These are phyloP conservation scores for Rousettus madagascariensis DNA, from an alignment of 2,797 vertebrate species.

Conservation along the genomic window DNA sequence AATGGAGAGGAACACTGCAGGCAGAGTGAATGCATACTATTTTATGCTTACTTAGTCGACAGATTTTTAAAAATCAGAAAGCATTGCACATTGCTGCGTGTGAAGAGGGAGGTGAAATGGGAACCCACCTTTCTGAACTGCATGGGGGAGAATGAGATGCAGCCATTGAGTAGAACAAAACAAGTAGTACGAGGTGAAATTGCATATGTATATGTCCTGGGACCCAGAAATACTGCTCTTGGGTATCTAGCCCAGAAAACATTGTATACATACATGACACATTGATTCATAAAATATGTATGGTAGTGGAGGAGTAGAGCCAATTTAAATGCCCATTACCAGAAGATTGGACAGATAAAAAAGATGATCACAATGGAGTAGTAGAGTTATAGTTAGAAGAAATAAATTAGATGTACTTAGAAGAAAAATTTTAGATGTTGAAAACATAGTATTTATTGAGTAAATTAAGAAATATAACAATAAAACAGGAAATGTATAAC, in stretches of 20 bases:
- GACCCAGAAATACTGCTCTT: not conserved
- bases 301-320: not conserved
- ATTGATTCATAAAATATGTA: not conserved
- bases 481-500: not conserved
- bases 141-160: not conserved
- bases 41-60: not conserved
- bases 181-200: not conserved
- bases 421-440: not conserved
- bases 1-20: not conserved
- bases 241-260: not conserved
- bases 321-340: not conserved
- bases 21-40: not conserved
- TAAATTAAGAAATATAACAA: not conserved
- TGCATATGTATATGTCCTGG: not conserved
- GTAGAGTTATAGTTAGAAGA: not conserved
- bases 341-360: not conserved
- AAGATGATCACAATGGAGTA: not conserved
- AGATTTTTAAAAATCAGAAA: not conserved
- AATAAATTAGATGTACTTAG: not conserved
- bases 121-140: not conserved
- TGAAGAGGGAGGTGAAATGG: not conserved
- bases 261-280: not conserved
- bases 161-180: not conserved
- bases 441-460: not conserved
- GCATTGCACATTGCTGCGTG: not conserved